phyloP scores from a whole-genome alignment of 2,888 invertebrate genomes.

The Ichneumoninae sp. region DNA sequence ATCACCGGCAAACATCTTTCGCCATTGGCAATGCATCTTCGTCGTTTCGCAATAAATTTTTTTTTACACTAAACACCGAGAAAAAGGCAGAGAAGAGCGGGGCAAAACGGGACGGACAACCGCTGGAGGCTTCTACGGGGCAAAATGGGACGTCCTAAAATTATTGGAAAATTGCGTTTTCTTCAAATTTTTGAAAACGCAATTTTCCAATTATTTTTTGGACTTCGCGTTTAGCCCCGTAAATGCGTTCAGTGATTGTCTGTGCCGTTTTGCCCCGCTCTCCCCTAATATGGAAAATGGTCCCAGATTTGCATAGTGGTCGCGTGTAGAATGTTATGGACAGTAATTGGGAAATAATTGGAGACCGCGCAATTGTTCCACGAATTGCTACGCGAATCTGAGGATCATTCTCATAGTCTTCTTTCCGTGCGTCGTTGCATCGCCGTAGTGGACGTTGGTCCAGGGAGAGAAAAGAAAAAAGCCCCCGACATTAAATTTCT shows the following conservation, averaged over 20 bases:
- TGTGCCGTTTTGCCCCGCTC: too few species aligned
- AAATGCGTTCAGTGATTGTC: too few species aligned
- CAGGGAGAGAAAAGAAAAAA: conserved; percentile 15
- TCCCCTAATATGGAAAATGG: neutral
- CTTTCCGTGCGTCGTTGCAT: conserved; percentile 39
- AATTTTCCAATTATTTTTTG: too few species aligned
- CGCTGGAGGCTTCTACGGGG: too few species aligned
- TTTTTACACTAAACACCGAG: neutral
- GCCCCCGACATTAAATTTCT: neutral
- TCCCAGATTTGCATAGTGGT: neutral
- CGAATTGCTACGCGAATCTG: neutral
- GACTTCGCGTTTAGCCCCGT: too few species aligned
- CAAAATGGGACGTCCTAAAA: too few species aligned
- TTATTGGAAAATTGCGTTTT: too few species aligned
- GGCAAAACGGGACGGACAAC: neutral
- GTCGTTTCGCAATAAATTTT: neutral
- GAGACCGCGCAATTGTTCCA: neutral
- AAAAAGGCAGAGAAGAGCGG: neutral
- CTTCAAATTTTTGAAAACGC: too few species aligned
- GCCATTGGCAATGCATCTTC: neutral
- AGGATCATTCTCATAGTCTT: neutral
- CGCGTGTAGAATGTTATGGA: neutral
- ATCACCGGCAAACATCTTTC: neutral
- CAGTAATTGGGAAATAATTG: neutral
- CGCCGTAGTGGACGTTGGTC: conserved; percentile 31